phyloP scores from a whole-genome alignment of 2,888 invertebrate species.

The Rhyacophila evoluta region DNA sequence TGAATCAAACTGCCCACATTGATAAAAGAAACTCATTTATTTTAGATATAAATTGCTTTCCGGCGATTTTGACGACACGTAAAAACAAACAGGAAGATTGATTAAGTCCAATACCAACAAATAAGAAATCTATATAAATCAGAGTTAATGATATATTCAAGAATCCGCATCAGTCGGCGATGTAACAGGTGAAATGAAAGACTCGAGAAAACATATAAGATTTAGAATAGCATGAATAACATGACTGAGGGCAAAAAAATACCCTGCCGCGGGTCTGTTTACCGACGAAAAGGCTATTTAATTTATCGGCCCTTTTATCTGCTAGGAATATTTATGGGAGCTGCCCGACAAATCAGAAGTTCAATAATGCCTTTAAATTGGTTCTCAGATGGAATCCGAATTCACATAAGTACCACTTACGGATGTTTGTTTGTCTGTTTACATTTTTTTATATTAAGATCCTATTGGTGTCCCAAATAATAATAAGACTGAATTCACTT shows the following conservation, averaged over 20 bases:
- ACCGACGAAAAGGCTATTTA: slow-evolving; percentile 19
- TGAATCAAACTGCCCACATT: too few relatives aligned
- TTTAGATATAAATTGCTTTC: too few relatives aligned
- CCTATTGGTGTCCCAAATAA: background rate
- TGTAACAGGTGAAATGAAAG: too few relatives aligned
- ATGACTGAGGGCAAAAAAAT: background rate
- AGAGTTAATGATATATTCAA: too few relatives aligned
- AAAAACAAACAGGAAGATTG: too few relatives aligned
- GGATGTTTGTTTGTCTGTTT: slow-evolving; percentile 9
- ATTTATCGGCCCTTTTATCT: slow-evolving; percentile 22
- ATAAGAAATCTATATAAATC: too few relatives aligned
- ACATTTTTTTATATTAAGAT: slow-evolving; percentile 15
- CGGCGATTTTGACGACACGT: too few relatives aligned
- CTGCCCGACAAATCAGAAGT: background rate
- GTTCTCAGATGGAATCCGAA: background rate
- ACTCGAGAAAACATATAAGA: too few relatives aligned
- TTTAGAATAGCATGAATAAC: background rate
- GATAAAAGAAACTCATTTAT: too few relatives aligned
- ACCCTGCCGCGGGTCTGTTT: background rate
- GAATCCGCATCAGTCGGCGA: too few relatives aligned
- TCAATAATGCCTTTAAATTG: slow-evolving; percentile 22
- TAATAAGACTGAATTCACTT: background rate
- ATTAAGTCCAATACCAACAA: too few relatives aligned
- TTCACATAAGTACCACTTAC: slow-evolving; percentile 24
- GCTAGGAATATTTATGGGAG: slow-evolving; percentile 12